A percentile compares a stretch with the other conserved stretches of the same genome.
phyloP scores from a whole-genome alignment of 2,113 vertebrate genomes.

The Bos javanicus region DNA sequence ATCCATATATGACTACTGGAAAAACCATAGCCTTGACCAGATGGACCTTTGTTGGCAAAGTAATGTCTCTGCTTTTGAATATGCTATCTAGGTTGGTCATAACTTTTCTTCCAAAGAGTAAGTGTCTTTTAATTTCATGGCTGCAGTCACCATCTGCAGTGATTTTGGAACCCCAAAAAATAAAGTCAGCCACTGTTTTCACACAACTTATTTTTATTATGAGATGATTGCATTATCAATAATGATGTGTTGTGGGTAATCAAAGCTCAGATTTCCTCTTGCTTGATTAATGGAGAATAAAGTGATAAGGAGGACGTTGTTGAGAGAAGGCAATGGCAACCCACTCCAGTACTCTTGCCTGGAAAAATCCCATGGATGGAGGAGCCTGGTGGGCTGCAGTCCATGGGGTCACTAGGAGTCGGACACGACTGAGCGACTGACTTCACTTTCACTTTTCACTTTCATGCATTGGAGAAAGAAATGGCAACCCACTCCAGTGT shows the following conservation, averaged over 20 bases:
- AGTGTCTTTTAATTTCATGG: not conserved
- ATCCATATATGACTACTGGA: not conserved
- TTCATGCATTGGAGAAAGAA: too few relatives aligned
- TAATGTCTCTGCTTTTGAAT: not conserved
- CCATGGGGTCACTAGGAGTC: too few relatives aligned
- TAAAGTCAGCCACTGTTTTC: not conserved
- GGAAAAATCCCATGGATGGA: too few relatives aligned
- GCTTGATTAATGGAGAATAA: not conserved
- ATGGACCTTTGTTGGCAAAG: not conserved
- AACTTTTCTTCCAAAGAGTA: not conserved
- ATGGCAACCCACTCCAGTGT: too few relatives aligned
- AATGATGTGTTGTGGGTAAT: not conserved
- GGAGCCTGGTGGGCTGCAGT: too few relatives aligned
- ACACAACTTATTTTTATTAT: not conserved
- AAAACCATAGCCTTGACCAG: not conserved
- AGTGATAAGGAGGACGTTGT: not conserved
- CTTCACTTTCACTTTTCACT: too few relatives aligned
- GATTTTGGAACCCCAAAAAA: rapidly evolving
- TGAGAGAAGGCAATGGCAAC: too few relatives aligned
- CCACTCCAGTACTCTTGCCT: too few relatives aligned
- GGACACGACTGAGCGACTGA: too few relatives aligned
- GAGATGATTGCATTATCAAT: not conserved
- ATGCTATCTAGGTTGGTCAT: not conserved
- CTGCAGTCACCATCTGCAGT: not conserved
- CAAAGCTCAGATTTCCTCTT: not conserved